Evolutionary conservation across 1,140 invertebrate species (phyloP), one percentile per base, ranked within the genome.

Genomic region (Lepidotrigona ventralis): DNA sequence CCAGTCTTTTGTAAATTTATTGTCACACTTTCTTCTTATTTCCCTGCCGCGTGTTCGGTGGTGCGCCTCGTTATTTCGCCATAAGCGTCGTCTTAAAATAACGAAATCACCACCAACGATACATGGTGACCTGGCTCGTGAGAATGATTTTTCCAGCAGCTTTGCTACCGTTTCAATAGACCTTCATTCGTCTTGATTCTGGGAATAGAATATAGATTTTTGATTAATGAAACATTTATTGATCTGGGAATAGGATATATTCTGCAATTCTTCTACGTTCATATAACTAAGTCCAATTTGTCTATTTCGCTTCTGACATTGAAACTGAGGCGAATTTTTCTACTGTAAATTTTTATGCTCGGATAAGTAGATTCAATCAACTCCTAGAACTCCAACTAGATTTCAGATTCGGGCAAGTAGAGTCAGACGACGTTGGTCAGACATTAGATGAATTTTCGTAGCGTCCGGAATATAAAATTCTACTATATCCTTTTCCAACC

Each of bases 61-160:
- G 58, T 33, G 6, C 19, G 46, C 14, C 63, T 29, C 53, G 51
- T 51, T 58, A 39, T 77, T 60, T 68, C 54, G 66, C 73, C 6
- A 14, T 51, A 58, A 29, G 17, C 60, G 21, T 54, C 51, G 71
- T 69, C 72, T 73, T 26, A 39, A 73, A 81, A 81, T 64, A 73
- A 72, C 79, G 19, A 58, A 64, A 64, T 29, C 19, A 66, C 19
- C 23, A 12, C 23, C 53, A 70, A 68, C 19, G 29, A 39, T 39
- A 68, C 33, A 46, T 19, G 17, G 4, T 12, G 17, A 15, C 5
- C 66, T 21, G 29, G 29, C 29, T 19, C 4, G 19, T 12, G 29
- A 39, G 21, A 68, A 29, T 21, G 29, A 29, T 68, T 68, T 33
- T 68, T 39, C 8, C 1, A 39, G 19, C 19, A 12, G 6, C 19